Percentiles rank a stretch among this genome's conserved stretches.
These are phyloP conservation scores for Cygnus atratus DNA, from an alignment of 2,113 vertebrate genomes.

Conservation along the genomic window DNA sequence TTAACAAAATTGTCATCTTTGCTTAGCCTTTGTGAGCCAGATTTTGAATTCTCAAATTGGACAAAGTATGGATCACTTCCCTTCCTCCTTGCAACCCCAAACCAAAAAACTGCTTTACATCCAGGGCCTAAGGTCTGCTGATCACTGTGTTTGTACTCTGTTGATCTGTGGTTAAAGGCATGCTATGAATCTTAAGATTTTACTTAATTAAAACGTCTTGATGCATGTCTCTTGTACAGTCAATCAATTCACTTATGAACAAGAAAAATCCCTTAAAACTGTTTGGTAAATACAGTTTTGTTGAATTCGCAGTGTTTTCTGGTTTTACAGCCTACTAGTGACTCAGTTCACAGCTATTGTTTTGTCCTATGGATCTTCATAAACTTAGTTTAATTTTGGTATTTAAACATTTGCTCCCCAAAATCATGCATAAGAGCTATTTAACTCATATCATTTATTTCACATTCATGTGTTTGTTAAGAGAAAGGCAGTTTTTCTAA, in stretches of 20 bases:
- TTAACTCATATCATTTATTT: constrained; percentile 17
- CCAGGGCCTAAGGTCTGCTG: not conserved
- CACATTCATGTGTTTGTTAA: not conserved
- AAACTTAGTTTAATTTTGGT: not conserved
- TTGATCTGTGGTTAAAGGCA: not conserved
- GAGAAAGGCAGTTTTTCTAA: not conserved
- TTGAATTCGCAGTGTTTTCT: not conserved
- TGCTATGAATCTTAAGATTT: not conserved
- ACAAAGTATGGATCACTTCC: not conserved
- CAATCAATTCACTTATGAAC: not conserved
- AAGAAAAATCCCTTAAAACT: not conserved
- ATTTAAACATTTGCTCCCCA: not conserved
- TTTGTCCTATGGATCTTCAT: not conserved
- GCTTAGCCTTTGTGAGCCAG: not conserved
- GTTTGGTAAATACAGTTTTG: not conserved
- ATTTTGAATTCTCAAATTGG: not conserved
- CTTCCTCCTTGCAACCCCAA: not conserved
- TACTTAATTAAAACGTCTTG: not conserved
- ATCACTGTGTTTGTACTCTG: not conserved
- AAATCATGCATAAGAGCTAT: not conserved
- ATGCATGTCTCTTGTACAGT: not conserved
- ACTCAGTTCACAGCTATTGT: not conserved
- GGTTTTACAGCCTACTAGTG: not conserved
- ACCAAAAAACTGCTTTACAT: not conserved
- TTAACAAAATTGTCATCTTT: not conserved